Evolutionary conservation across 1,140 invertebrate species (phyloP), one percentile per base, ranked within the genome.

Genomic region (Euura saliciscinereae): DNA sequence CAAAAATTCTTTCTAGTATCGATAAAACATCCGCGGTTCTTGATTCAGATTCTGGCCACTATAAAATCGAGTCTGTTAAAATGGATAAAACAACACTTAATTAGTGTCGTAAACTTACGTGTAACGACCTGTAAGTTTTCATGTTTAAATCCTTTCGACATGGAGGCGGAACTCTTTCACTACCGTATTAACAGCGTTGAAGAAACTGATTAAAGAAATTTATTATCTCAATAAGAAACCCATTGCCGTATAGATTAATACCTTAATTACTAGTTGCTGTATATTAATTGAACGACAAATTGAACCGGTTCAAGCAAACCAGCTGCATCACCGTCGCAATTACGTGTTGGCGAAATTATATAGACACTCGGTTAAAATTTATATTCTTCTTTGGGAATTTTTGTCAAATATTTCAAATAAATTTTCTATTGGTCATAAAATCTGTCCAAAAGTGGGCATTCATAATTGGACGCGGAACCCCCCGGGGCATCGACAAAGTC

Each of bases 261-360:
- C 51, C 51, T 59, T 59, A 59, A 59, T 59, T 59, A n/a, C 51
- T 59, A n/a, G 8, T 59, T 8, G 28, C 28, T 59, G 51, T 59
- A 59, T 59, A 77, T 78, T 78, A 78, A 80, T 80, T 77, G 76
- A 73, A 74, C 69, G 59, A 74, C 73, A 78, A 80, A 80, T 78
- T 77, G 76, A 77, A 80, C 78, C 77, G 28, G 28, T 28, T 28
- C 28, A 28, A 73, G 64, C 68, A 51, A 45, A 70, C 69, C 64
- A 45, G 51, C 28, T 28, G 28, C 28, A 28, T 28, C 28, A 28
- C 28, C 28, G 28, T 28, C 28, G 28, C 1, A 28, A 28, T 28
- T 28, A 28, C 28, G 28, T 28, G 28, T 28, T 28, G 28, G 28
- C 28, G 28, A 28, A 28, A 28, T 28, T 28, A 28, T 28, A 28